Conservation (phyloP, 2,797 vertebrate genomes). For the Numenius phaeopus region DNA sequence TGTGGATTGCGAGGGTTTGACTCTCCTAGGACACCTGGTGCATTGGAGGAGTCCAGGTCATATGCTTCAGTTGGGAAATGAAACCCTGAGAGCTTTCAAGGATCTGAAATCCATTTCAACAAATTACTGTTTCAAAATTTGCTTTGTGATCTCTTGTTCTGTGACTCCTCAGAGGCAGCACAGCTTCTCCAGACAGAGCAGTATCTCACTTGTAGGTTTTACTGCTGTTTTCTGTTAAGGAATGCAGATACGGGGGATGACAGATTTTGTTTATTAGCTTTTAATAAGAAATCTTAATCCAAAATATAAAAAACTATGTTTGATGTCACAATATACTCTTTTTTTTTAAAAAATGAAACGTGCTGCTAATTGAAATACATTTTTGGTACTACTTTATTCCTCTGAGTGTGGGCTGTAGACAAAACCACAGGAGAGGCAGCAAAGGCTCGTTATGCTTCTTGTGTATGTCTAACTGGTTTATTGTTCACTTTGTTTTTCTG, state of each 20-base stretch:
- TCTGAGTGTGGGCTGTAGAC: background rate
- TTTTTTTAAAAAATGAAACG: background rate
- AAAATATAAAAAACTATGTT: background rate
- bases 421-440: background rate
- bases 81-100: background rate
- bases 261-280: background rate
- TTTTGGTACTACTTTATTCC: background rate
- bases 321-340: background rate
- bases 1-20: background rate
- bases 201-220: background rate
- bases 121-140: background rate
- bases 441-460: background rate
- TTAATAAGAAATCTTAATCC: background rate
- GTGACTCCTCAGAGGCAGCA: background rate
- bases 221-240: background rate
- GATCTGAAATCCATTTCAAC: background rate
- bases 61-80: background rate
- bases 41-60: background rate
- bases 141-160: background rate
- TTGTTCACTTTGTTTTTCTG: background rate
- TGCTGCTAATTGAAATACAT: background rate
- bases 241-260: background rate
- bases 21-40: background rate
- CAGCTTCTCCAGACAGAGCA: background rate
- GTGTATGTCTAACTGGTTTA: background rate